Base-by-base conservation (phyloP, 2,888 invertebrate genomes). In the Paralinhomoeus sp. region DNA sequence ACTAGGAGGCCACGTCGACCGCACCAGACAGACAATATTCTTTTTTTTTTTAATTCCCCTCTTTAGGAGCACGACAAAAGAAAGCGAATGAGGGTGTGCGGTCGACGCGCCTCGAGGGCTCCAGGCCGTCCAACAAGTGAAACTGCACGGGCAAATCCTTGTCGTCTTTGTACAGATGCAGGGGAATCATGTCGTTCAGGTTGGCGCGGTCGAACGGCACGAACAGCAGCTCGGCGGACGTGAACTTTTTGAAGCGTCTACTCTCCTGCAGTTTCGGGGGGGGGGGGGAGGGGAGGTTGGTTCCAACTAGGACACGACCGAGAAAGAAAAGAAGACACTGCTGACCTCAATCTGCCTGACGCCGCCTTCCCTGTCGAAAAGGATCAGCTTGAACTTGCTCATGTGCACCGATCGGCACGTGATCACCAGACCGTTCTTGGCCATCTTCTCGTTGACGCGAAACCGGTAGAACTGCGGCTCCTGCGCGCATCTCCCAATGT, bases 281-380 rank as follows among this genome's bases (percentile, higher is more conserved):
- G 9, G 31, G 31, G 31, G 9, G 9, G 31, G 7, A 31, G 15
- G 31, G 15, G 31, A 12, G 31, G 31, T 31, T 31, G 9, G 9
- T 31, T 7, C 15, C 31, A 12, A 15, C 31, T 31, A 15, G 15
- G 31, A 31, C 31, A 7, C 7, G 15, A 31, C 15, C 31, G 31
- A 12, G 15, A 12, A 7, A 31, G 18, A 7, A 35, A 31, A 31
- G 15, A 31, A 18, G 20, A 43, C 22, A 17, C 17, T 18, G 2
- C 35, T 20, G 31, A 52, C 52, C 48, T 53, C 54, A 23, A 60
- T 60, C 45, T 54, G 46, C 15, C 61, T 47, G 13, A 62, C 61
- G n/a, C 56, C 58, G 27, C 60, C 61, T 46, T 61, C 60, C 40
- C 48, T 54, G 45, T 61, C 61, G 50, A 61, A 61, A 3, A 61